Conservation (phyloP, 1,140 invertebrate genomes). For the Rhopalosiphum padi region DNA sequence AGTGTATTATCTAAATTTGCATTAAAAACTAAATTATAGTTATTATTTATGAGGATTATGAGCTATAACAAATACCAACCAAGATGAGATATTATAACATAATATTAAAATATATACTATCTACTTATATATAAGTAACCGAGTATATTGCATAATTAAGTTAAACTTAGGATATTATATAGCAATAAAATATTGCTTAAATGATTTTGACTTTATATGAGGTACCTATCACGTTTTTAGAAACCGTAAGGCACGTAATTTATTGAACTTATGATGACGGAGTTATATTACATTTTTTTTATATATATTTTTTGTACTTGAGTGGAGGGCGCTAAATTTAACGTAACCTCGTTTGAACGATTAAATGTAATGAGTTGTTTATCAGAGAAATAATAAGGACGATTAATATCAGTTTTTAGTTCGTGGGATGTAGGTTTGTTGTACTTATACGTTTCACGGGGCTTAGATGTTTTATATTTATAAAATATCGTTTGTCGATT, state of each 20-base stretch:
- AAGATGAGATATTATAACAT: background rate
- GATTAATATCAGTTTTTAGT: conserved; percentile 24
- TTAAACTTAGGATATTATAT: background rate
- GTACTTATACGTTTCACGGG: background rate
- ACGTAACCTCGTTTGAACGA: conserved; percentile 1
- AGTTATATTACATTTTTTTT: background rate
- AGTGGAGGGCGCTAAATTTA: background rate
- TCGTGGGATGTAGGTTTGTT: conserved; percentile 4
- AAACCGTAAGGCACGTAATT: background rate
- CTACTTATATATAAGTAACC: background rate
- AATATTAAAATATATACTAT: too few relatives aligned
- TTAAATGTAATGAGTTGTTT: conserved; percentile 22
- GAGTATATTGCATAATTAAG: background rate
- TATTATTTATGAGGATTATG: background rate
- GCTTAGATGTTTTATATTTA: background rate
- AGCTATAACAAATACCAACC: background rate
- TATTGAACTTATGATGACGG: background rate
- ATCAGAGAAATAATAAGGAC: conserved; percentile 23
- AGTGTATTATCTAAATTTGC: background rate
- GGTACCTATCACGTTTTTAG: background rate
- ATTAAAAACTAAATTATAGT: background rate
- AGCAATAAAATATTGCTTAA: background rate
- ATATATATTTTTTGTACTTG: background rate
- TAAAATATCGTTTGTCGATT: background rate
- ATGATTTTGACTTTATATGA: background rate